Percentiles rank a stretch among this genome's conserved stretches.
Conservation (phyloP, 2,888 invertebrate genomes). For the Lordiphosa andalusiaca region DNA sequence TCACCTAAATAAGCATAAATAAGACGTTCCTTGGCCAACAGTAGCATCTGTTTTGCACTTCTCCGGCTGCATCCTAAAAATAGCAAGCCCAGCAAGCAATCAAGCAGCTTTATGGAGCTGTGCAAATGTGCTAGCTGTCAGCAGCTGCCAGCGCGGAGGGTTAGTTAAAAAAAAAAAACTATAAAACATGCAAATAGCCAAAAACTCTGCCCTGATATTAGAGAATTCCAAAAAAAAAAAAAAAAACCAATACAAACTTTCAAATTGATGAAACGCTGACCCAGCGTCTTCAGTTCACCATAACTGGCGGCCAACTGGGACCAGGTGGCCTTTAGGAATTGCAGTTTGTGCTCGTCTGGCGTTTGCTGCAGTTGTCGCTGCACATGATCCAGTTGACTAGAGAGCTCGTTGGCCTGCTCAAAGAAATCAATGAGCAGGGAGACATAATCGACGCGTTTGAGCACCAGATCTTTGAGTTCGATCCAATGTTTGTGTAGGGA, state of each 20-base stretch:
- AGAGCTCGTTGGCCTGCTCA: slow-evolving; percentile 85
- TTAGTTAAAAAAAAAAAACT: slow-evolving; percentile 37
- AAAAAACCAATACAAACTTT: slow-evolving; percentile 79
- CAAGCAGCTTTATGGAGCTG: slow-evolving; percentile 25
- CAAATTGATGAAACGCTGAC: slow-evolving; percentile 83
- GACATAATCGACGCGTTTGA: slow-evolving; percentile 85
- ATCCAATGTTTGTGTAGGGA: slow-evolving; percentile 84
- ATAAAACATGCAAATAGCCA: slow-evolving; percentile 35
- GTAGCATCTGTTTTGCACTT: background rate
- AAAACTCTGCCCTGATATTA: slow-evolving; percentile 36
- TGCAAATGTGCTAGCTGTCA: slow-evolving; percentile 60
- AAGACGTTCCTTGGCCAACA: background rate
- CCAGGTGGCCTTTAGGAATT: slow-evolving; percentile 81
- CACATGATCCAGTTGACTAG: slow-evolving; percentile 84
- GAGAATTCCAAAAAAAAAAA: slow-evolving; percentile 54
- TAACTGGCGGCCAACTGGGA: slow-evolving; percentile 84
- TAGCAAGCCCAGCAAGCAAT: slow-evolving; percentile 15
- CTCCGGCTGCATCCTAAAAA: background rate
- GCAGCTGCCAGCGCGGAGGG: slow-evolving; percentile 45
- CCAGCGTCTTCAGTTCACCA: slow-evolving; percentile 85
- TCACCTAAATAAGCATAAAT: background rate
- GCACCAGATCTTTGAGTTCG: slow-evolving; percentile 83
- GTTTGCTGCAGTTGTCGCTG: slow-evolving; percentile 83
- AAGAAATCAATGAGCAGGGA: slow-evolving; percentile 87
- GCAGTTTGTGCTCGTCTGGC: slow-evolving; percentile 83